Conservation (phyloP, 2,888 invertebrate species). For the Listrodromus nycthemerus region DNA sequence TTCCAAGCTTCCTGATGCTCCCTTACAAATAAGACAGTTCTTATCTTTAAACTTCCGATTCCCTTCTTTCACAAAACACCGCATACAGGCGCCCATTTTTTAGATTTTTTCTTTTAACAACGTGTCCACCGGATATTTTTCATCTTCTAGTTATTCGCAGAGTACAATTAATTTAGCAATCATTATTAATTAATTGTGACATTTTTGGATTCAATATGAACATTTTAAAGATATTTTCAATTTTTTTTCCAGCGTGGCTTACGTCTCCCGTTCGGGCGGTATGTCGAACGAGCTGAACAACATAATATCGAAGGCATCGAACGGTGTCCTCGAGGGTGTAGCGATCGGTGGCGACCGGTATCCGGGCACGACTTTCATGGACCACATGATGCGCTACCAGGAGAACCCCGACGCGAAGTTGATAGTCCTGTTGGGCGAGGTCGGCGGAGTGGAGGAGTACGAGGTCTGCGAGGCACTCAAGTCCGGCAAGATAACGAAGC, state of each 20-base stretch:
- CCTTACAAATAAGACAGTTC: no score
- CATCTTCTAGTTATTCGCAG: no score
- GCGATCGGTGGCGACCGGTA: slow-evolving; percentile 99
- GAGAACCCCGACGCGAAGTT: slow-evolving; percentile 94
- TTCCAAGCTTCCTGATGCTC: no score
- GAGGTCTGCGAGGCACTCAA: slow-evolving; percentile 96
- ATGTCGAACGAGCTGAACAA: slow-evolving; percentile 99
- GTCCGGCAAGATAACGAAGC: slow-evolving; percentile 93
- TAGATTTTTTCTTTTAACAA: no score
- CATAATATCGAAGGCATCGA: slow-evolving; percentile 97
- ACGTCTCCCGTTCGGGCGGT: slow-evolving; percentile 99
- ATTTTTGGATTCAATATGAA: no score
- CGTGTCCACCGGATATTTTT: no score
- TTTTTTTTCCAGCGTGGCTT: slow-evolving; percentile 92
- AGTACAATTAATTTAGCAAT: no score
- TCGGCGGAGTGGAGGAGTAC: slow-evolving; percentile 99
- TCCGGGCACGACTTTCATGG: slow-evolving; percentile 99
- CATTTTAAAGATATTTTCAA: background rate
- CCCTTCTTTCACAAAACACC: no score
- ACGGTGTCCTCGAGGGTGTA: slow-evolving; percentile 98
- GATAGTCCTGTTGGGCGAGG: slow-evolving; percentile 98
- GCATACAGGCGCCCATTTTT: no score
- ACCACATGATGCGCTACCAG: slow-evolving; percentile 96
- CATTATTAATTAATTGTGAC: no score
- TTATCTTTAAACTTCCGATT: no score